Evolutionary conservation across 2,888 invertebrate species (phyloP), one percentile per base, ranked within the genome.

Genomic region (Pediacus dermestoides): DNA sequence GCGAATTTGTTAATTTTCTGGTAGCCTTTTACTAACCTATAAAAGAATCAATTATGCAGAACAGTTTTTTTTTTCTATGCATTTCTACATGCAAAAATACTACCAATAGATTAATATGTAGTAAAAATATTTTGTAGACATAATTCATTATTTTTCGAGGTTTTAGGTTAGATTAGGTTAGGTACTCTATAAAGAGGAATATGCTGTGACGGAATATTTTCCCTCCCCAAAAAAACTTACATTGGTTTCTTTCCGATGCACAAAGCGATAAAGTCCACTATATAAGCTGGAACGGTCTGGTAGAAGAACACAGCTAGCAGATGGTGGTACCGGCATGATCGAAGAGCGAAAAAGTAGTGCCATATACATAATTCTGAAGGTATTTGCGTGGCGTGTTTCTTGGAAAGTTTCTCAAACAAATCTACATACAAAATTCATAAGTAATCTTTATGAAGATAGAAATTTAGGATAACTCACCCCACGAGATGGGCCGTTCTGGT

Each of bases 401-500:
- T 70, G 11, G 72, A 73, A 40, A 72, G 61, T 1, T 64, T 54
- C 72, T 77, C 75, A 56, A 86, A 84, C 4, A 64, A 56, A 9
- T 67, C 76, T 78, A 61, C n/a, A n/a, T n/a, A n/a, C 4, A 66
- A 58, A 28, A 39, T 31, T 10, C 6, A 25, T 9, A 6, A 9
- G 3, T 13, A 12, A n/a, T 28, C 2, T 28, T 6, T 28, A 6
- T 28, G 3, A 7, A 7, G 2, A 7, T 25, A 10, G 12, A 28
- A 11, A 28, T 28, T 28, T 3, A 6, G 4, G 3, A 14, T 28
- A 31, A 74, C 34, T 82, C 70, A 3, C 80, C 80, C 88, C 90
- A 94, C 0, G 81, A 85, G 32, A 91, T 70, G 0, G 88, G 85
- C 57, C 90, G 89, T 52, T 88, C 80, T 1, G 78, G 76, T 0